phyloP scores from a whole-genome alignment of 2,797 vertebrate species.

The Hyperoplus immaculatus region DNA sequence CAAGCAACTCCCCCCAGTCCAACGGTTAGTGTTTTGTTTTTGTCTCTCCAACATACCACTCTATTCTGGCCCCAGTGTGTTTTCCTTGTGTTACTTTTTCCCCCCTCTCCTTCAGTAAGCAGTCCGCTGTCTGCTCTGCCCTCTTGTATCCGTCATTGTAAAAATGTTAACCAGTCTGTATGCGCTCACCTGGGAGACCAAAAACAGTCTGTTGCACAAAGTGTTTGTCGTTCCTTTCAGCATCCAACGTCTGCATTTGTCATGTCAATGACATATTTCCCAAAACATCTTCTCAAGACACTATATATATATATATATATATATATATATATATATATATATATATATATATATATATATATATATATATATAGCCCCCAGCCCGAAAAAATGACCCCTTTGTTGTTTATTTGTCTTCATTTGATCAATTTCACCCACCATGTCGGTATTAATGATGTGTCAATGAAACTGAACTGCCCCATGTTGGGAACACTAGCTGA shows the following conservation, averaged over 20 bases:
- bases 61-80: constrained; percentile 54
- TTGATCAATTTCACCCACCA: constrained; percentile 67
- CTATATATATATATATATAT: constrained; percentile 14
- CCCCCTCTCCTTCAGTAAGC: constrained; percentile 1
- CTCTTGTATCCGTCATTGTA: constrained; percentile 58
- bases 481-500: constrained; percentile 75
- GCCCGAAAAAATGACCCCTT: constrained; percentile 48
- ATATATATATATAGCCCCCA: too few species aligned
- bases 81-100: constrained; percentile 31
- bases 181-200: constrained; percentile 70
- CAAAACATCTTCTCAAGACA: constrained; percentile 48
- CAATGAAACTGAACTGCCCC: constrained; percentile 62
- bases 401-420: constrained; percentile 20
- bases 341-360: too few species aligned
- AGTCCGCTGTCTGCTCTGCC: constrained; percentile 28
- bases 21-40: constrained; percentile 75
- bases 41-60: constrained; percentile 61
- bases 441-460: constrained; percentile 75
- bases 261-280: constrained; percentile 15
- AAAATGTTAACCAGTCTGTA: constrained; percentile 66
- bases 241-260: constrained; percentile 38
- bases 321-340: background rate
- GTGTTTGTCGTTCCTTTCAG: constrained; percentile 34
- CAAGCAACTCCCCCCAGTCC: constrained; percentile 60
- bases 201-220: constrained; percentile 69